Evolutionary conservation across 2,888 invertebrate species (phyloP).

Genomic region (Slavum lentiscoides): DNA sequence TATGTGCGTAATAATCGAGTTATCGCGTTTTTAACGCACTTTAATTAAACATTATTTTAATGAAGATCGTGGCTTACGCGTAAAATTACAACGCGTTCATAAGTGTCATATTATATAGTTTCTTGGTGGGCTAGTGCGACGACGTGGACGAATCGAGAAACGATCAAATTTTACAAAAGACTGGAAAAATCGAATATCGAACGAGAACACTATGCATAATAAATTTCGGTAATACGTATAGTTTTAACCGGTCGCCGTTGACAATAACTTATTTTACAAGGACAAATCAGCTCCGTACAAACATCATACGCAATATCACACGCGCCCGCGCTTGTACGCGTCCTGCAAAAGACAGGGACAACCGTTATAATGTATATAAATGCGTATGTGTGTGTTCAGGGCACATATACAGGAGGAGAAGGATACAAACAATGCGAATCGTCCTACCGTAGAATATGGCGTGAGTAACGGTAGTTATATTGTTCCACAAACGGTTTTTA

Average conservation of each 20-base stretch:
- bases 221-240: too few species aligned
- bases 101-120: too few species aligned
- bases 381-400: not conserved
- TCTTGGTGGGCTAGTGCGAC: too few species aligned
- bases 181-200: not conserved
- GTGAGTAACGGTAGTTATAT: conserved; percentile 47
- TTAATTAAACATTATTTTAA: too few species aligned
- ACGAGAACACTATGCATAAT: too few species aligned
- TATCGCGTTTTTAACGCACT: too few species aligned
- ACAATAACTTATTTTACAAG: not conserved
- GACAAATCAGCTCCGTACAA: not conserved
- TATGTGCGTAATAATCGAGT: too few species aligned
- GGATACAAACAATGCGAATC: conserved; percentile 25
- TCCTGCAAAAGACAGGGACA: not conserved
- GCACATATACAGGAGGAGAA: not conserved
- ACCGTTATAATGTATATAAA: not conserved
- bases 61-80: too few species aligned
- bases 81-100: too few species aligned
- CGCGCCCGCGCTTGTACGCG: not conserved
- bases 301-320: not conserved
- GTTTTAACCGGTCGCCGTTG: not conserved
- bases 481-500: conserved; percentile 42
- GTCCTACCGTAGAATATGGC: conserved; percentile 38
- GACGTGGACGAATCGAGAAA: too few species aligned
- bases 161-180: not conserved